phyloP scores from a whole-genome alignment of 30 jellyfish, hydroid and myxozoan species.

The Rhopilema esculentum region DNA sequence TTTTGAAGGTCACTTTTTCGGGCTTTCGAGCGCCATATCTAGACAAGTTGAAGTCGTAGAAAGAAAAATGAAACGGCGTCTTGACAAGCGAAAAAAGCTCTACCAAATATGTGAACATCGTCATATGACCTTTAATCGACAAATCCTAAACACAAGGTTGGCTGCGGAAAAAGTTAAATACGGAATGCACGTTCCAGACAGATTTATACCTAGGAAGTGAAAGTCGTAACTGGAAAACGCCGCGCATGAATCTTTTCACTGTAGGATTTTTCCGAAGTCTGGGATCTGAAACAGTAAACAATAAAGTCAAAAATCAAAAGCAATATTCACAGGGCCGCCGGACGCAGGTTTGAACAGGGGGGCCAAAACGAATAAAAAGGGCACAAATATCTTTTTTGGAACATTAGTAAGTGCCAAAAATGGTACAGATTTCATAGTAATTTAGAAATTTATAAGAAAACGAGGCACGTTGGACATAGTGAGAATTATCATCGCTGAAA shows the following conservation, averaged over 20 bases:
- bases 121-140: constrained; percentile 12
- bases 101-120: not conserved
- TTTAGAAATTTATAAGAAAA: no score
- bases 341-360: no score
- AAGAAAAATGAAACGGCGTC: no score
- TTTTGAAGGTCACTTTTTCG: no score
- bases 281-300: constrained; percentile 9
- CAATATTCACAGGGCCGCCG: not conserved
- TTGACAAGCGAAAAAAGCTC: no score
- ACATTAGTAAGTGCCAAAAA: no score
- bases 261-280: constrained; percentile 17
- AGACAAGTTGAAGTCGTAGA: no score
- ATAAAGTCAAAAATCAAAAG: not conserved
- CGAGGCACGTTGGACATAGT: no score
- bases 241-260: constrained; percentile 27
- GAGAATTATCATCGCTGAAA: no score
- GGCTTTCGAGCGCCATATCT: no score
- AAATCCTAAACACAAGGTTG: not conserved
- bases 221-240: constrained; percentile 26
- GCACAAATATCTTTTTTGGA: not conserved
- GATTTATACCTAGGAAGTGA: constrained; percentile 15
- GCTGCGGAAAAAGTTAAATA: not conserved
- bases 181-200: constrained; percentile 27
- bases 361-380: no score
- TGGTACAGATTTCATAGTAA: no score